Conservation (phyloP, 2,888 invertebrate species). For the Habrosyne pyritoides region DNA sequence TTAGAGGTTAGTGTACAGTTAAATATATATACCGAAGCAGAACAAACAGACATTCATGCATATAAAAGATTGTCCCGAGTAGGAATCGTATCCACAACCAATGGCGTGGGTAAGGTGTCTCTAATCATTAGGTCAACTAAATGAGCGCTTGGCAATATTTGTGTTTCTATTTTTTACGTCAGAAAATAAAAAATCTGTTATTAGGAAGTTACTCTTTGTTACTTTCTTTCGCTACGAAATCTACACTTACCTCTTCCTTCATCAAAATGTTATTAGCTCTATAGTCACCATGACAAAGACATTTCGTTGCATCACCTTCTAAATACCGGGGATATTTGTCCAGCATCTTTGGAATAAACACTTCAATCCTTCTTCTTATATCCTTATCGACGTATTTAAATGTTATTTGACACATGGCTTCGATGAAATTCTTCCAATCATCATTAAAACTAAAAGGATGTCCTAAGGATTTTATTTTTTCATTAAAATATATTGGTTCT, state of each 20-base stretch:
- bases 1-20: too few species aligned
- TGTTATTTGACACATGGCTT: conserved; percentile 29
- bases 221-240: too few species aligned
- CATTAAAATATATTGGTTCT: conserved; percentile 19
- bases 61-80: too few species aligned
- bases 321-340: conserved; percentile 35
- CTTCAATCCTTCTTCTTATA: conserved; percentile 26
- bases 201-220: too few species aligned
- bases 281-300: conserved; percentile 50
- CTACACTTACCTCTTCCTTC: conserved; percentile 38
- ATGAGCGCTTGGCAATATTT: too few species aligned
- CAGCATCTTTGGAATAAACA: conserved; percentile 25
- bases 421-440: conserved; percentile 30
- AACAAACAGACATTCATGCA: too few species aligned
- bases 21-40: too few species aligned
- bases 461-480: conserved; percentile 32
- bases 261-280: conserved; percentile 44
- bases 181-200: too few species aligned
- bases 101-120: too few species aligned
- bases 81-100: too few species aligned
- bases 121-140: too few species aligned
- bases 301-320: conserved; percentile 22
- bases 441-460: conserved; percentile 25
- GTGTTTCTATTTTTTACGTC: too few species aligned
- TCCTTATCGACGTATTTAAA: conserved; percentile 34